Conservation (phyloP, 2,888 invertebrate genomes). For the Orgyia antiqua region DNA sequence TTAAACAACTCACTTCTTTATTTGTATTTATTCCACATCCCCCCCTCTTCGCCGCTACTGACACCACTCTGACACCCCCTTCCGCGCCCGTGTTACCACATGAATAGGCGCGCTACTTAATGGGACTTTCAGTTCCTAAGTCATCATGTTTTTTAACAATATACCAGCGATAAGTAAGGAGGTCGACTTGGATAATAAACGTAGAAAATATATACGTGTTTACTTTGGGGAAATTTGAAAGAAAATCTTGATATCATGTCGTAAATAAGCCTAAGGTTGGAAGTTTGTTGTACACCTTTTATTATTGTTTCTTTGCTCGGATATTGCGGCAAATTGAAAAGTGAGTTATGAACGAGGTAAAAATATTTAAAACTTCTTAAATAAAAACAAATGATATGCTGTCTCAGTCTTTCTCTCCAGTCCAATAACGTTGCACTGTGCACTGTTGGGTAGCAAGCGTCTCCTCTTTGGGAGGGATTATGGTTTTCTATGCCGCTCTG, state of each 20-base stretch:
- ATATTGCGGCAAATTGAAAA: slow-evolving; percentile 36
- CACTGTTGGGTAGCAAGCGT: no score
- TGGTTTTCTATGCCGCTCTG: no score
- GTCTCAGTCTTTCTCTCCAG: no score
- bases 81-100: slow-evolving; percentile 61
- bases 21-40: slow-evolving; percentile 61
- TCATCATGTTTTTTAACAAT: slow-evolving; percentile 75
- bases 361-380: no score
- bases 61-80: slow-evolving; percentile 30
- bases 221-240: slow-evolving; percentile 51
- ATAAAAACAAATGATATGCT: no score
- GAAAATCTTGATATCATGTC: slow-evolving; percentile 58
- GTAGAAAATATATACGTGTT: slow-evolving; percentile 62
- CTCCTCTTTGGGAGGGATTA: no score
- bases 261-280: slow-evolving; percentile 48
- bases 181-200: slow-evolving; percentile 72
- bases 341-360: slow-evolving; percentile 17
- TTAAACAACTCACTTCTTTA: slow-evolving; percentile 77
- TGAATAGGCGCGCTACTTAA: slow-evolving; percentile 75
- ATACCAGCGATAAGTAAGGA: slow-evolving; percentile 65
- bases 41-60: slow-evolving; percentile 28
- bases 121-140: slow-evolving; percentile 77
- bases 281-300: slow-evolving; percentile 38
- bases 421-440: no score
- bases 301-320: slow-evolving; percentile 30